Evolutionary conservation across 1,140 invertebrate genomes (phyloP).

Genomic region (Bombus pascuorum): DNA sequence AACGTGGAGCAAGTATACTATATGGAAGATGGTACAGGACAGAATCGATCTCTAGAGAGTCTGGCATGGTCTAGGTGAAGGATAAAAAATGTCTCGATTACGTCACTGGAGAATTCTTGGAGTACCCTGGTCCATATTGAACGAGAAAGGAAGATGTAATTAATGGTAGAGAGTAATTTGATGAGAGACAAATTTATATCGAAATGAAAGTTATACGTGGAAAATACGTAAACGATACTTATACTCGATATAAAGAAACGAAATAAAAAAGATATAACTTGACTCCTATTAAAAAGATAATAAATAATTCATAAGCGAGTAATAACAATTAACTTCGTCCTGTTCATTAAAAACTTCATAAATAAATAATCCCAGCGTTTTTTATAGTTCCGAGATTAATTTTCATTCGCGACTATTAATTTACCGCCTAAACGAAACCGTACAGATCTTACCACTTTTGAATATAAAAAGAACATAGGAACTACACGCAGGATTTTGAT

Average conservation of each 20-base stretch:
- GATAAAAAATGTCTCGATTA: conserved; percentile 17
- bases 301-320: neutral
- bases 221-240: neutral
- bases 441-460: neutral
- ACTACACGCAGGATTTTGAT: neutral
- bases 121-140: neutral
- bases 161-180: neutral
- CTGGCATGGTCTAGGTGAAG: conserved; percentile 13
- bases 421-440: neutral
- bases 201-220: neutral
- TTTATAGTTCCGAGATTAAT: neutral
- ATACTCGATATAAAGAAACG: neutral
- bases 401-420: neutral
- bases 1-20: neutral
- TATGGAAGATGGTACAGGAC: neutral
- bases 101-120: conserved; percentile 34
- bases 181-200: neutral
- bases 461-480: neutral
- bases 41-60: conserved; percentile 54
- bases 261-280: neutral
- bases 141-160: conserved; percentile 11
- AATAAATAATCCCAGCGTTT: too few relatives aligned
- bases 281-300: too few relatives aligned
- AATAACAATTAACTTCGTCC: neutral
- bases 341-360: neutral